Base-by-base conservation (phyloP, 2,113 vertebrate species). In the Brachyhypopomus gauderio region DNA sequence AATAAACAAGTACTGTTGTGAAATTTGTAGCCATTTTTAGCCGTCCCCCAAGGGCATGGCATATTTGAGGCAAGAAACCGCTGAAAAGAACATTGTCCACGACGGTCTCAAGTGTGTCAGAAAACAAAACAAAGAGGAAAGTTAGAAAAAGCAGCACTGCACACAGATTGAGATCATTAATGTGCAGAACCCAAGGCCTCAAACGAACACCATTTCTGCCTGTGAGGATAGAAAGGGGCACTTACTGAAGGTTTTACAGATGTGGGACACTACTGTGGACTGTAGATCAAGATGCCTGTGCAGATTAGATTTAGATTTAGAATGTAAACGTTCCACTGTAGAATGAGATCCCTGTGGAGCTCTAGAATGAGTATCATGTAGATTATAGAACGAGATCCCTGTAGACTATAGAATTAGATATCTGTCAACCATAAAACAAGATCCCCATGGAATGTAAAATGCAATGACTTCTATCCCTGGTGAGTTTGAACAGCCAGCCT, bases 181-280 rank as follows among this genome's bases (percentile, higher is more conserved):
- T n/a, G n/a, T n/a, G n/a, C n/a, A n/a, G n/a, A n/a, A n/a, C n/a
- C n/a, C n/a, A n/a, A n/a, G n/a, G n/a, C n/a, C n/a, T n/a, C n/a
- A n/a, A 45, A 23, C 0, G 14, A 48, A 45, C 3, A 22, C n/a
- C n/a, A 52, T 69, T 52, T n/a, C 27, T 23, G 12, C 3, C 4
- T 22, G 8, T 20, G 14, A 2, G n/a, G 3, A 19, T 14, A 52
- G 36, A 34, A 56, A 80, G 45, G 11, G 74, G 64, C 90, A 97
- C 97, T 98, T 93, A 99, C 97, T 99, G 90, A 99, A 99, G 0
- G 98, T 99, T 90, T 99, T 99, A 95, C 96, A 98, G 94, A 98
- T 98, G 94, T 99, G 97, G 0, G 98, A 98, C 69, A 99, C 98
- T 0, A n/a, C n/a, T n/a, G n/a, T n/a, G n/a, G 25, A 17, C 56